phyloP scores from a whole-genome alignment of 1,140 invertebrate genomes.

The Diorhabda carinulata region DNA sequence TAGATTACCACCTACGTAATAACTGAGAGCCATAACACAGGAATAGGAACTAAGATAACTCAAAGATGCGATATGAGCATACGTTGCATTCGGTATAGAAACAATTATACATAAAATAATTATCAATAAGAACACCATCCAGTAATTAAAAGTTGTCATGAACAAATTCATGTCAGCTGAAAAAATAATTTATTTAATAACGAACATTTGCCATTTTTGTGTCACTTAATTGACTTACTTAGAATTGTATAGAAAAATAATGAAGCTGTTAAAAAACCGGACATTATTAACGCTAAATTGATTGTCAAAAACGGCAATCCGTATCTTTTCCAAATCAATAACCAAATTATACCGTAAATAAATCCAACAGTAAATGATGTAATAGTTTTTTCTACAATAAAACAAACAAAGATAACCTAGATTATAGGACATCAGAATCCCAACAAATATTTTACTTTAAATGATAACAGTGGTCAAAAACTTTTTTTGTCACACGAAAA shows the following conservation, averaged over 20 bases:
- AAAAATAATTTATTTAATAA: constrained; percentile 29
- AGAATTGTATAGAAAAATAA: constrained; percentile 53
- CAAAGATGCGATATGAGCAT: constrained; percentile 61
- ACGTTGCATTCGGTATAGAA: constrained; percentile 52
- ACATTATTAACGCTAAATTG: constrained; percentile 52
- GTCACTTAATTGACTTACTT: constrained; percentile 48
- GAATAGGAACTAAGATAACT: constrained; percentile 62
- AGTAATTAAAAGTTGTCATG: constrained; percentile 58
- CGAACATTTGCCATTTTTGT: not conserved
- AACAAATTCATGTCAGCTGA: constrained; percentile 56
- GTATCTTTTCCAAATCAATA: constrained; percentile 55
- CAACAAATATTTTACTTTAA: too few species aligned
- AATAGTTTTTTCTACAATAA: constrained; percentile 29
- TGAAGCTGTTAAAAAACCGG: constrained; percentile 56
- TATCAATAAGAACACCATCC: constrained; percentile 56
- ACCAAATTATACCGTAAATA: constrained; percentile 52
- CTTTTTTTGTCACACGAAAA: too few species aligned
- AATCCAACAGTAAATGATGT: constrained; percentile 30
- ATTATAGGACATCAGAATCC: not conserved
- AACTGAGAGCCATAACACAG: constrained; percentile 59
- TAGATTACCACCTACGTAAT: constrained; percentile 60
- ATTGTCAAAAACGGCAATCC: constrained; percentile 57
- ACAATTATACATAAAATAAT: constrained; percentile 52
- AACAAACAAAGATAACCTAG: constrained; percentile 10
- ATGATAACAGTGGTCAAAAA: too few species aligned